phyloP scores from a whole-genome alignment of 2,888 invertebrate genomes.

The Agonopterix alstromeriana region DNA sequence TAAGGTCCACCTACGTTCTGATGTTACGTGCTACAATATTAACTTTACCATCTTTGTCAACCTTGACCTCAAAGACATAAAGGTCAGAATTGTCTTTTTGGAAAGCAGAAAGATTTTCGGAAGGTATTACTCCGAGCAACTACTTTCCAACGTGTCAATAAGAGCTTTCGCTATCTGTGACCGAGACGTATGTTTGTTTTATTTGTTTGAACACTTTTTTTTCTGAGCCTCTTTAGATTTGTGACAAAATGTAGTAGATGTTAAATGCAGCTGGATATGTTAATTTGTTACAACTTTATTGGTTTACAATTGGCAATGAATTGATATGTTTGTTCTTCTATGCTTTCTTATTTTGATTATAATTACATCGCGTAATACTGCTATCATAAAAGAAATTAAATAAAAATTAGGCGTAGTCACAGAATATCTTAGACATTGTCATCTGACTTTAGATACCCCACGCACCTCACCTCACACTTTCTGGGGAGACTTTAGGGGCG shows the following conservation, averaged over 20 bases:
- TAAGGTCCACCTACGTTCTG: conserved; percentile 49
- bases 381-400: no score
- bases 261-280: conserved; percentile 17
- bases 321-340: no score
- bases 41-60: conserved; percentile 9
- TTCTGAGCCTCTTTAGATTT: conserved; percentile 35
- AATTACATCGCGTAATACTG: no score
- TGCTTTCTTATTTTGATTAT: no score
- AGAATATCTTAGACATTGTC: no score
- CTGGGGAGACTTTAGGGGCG: no score
- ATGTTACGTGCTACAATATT: conserved; percentile 14
- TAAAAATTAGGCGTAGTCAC: no score
- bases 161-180: conserved; percentile 73
- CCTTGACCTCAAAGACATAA: conserved; percentile 23
- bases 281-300: conserved; percentile 24
- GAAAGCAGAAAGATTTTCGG: conserved; percentile 7
- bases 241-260: not conserved
- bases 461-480: no score
- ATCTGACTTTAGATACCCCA: no score
- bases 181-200: conserved; percentile 55
- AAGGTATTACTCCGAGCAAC: conserved; percentile 26
- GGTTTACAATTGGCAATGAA: not conserved
- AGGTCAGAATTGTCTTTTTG: conserved; percentile 21
- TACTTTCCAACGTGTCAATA: conserved; percentile 74
- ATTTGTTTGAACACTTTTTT: conserved; percentile 55